Evolutionary conservation across 2,888 invertebrate genomes (phyloP).

Genomic region (Nesidiocoris tenuis): DNA sequence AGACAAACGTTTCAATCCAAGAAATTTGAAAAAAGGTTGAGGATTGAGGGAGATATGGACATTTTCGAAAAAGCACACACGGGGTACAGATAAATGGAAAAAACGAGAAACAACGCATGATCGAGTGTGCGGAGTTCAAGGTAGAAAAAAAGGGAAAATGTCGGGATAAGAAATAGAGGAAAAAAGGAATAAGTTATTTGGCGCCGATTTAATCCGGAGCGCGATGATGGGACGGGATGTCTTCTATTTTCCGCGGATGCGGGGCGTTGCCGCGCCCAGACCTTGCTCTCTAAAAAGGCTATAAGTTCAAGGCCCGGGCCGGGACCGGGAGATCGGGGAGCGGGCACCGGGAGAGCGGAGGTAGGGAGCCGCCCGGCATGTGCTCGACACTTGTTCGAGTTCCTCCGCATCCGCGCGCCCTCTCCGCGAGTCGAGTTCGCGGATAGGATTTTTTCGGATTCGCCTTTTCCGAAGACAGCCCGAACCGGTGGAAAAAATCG

Average conservation of each 20-base stretch:
- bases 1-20: too few relatives aligned
- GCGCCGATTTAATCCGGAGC: constrained; percentile 40
- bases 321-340: background rate
- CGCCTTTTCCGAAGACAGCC: too few relatives aligned
- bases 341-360: background rate
- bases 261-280: constrained; percentile 35
- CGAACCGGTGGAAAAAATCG: too few relatives aligned
- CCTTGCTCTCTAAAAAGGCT: constrained; percentile 43
- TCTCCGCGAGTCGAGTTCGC: too few relatives aligned
- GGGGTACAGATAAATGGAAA: too few relatives aligned
- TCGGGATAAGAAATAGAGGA: background rate
- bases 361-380: constrained; percentile 17
- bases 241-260: constrained; percentile 36
- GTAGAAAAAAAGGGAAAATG: background rate
- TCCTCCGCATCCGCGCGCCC: too few relatives aligned
- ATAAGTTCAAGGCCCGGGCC: constrained; percentile 39
- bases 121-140: background rate
- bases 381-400: constrained; percentile 37
- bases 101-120: background rate
- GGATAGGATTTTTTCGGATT: too few relatives aligned
- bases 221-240: constrained; percentile 26
- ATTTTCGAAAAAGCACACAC: too few relatives aligned
- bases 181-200: constrained; percentile 24
- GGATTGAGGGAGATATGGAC: too few relatives aligned
- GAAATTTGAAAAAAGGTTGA: too few relatives aligned